phyloP scores from a whole-genome alignment of 1,140 invertebrate genomes.

The Vanessa atalanta region DNA sequence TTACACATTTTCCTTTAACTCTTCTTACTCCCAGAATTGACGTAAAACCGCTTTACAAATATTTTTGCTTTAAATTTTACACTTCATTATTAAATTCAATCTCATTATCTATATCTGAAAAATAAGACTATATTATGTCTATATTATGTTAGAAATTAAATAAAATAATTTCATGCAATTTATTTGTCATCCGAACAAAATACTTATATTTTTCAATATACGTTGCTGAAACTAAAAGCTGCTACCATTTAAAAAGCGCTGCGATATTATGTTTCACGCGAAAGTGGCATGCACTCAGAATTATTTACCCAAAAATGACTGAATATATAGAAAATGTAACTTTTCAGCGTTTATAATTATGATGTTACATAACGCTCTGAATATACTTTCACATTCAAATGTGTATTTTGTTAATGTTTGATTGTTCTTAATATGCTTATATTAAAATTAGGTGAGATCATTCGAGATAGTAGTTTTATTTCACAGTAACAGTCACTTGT shows the following conservation, averaged over 20 bases:
- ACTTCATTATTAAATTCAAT: not conserved
- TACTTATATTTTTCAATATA: conserved; percentile 10
- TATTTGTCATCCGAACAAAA: not conserved
- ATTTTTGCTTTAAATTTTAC: not conserved
- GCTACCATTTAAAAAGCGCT: conserved; percentile 20
- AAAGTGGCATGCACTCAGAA: conserved; percentile 21
- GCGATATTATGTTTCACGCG: conserved; percentile 19
- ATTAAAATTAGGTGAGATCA: no score
- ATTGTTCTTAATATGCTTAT: no score
- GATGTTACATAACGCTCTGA: no score
- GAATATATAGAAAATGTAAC: not conserved
- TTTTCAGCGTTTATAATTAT: no score
- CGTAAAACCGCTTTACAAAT: not conserved
- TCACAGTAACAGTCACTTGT: no score
- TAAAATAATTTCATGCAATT: not conserved
- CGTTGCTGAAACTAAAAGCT: conserved; percentile 25
- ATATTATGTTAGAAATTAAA: not conserved
- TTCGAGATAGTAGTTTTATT: no score
- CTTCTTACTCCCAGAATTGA: not conserved
- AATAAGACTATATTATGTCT: not conserved
- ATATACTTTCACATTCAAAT: not conserved
- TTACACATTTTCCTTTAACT: conserved; percentile 58
- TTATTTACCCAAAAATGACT: conserved; percentile 2
- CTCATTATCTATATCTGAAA: not conserved
- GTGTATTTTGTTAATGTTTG: no score